phyloP scores from a whole-genome alignment of 2,888 invertebrate species.

The Leptarthrus brevirostris region DNA sequence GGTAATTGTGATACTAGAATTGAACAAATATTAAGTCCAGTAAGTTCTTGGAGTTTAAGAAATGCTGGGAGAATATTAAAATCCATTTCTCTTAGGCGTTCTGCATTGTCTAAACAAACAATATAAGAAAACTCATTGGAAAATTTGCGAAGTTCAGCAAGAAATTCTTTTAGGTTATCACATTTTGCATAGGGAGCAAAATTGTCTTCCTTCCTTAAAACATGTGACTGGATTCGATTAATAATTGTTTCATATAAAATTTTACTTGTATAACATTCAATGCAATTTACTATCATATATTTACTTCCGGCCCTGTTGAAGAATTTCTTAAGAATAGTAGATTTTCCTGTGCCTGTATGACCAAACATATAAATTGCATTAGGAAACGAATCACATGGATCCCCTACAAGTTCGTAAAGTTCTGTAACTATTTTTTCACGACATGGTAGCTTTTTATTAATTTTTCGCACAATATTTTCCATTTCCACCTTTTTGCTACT shows the following conservation, averaged over 20 bases:
- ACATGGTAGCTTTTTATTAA: conserved; percentile 61
- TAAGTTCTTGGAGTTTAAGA: conserved; percentile 79
- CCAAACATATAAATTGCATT: conserved; percentile 82
- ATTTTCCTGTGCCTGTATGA: conserved; percentile 87
- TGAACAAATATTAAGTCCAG: conserved; percentile 77
- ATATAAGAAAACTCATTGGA: conserved; percentile 69
- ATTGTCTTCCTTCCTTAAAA: conserved; percentile 64
- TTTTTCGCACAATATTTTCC: conserved; percentile 49
- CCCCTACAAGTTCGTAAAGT: conserved; percentile 61
- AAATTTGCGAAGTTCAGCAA: conserved; percentile 67
- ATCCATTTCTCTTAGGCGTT: conserved; percentile 81
- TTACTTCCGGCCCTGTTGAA: conserved; percentile 70
- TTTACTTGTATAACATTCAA: conserved; percentile 83
- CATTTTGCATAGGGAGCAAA: conserved; percentile 69
- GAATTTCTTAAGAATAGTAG: conserved; percentile 74
- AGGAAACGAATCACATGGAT: conserved; percentile 73
- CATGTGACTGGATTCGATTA: conserved; percentile 69
- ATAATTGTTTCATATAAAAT: conserved; percentile 82
- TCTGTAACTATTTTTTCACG: conserved; percentile 59
- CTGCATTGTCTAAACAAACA: conserved; percentile 84
- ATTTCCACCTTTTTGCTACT: not conserved
- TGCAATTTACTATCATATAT: conserved; percentile 78
- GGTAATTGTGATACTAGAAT: conserved; percentile 82
- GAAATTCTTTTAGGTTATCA: conserved; percentile 77
- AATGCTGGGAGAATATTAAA: conserved; percentile 79